Conservation (phyloP, 2,113 vertebrate species). For the Zingel zingel region DNA sequence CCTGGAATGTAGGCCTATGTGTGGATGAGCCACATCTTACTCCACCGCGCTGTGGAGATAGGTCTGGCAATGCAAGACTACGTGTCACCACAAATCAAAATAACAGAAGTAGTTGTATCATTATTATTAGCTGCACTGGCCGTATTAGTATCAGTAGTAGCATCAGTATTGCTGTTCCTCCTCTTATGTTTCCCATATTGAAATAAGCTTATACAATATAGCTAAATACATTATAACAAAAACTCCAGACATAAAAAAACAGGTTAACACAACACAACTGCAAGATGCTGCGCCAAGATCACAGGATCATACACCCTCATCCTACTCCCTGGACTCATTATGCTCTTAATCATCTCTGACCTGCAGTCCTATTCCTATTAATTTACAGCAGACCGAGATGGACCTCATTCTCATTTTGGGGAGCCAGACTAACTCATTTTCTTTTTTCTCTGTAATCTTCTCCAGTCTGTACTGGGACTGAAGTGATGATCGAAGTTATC, state of each 20-base stretch:
- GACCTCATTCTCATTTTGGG: slow-evolving; percentile 29
- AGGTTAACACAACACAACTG: slow-evolving; percentile 4
- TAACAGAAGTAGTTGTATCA: not conserved
- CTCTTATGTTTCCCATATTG: not conserved
- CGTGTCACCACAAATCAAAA: not conserved
- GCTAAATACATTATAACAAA: not conserved
- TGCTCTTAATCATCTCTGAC: slow-evolving; percentile 48
- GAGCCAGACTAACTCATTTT: slow-evolving; percentile 23
- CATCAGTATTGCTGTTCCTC: not conserved
- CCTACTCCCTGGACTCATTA: slow-evolving; percentile 35
- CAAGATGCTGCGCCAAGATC: not conserved
- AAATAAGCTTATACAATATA: not conserved
- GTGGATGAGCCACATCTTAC: too few relatives aligned
- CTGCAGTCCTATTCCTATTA: slow-evolving; percentile 23
- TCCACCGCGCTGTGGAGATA: too few relatives aligned
- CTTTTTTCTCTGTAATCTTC: slow-evolving; percentile 5
- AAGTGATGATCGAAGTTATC: slow-evolving; percentile 48
- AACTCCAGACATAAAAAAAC: slow-evolving; percentile 14
- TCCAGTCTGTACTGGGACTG: slow-evolving; percentile 15
- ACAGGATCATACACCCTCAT: slow-evolving; percentile 5
- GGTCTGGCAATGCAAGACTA: too few relatives aligned
- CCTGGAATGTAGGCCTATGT: too few relatives aligned
- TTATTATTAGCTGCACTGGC: not conserved
- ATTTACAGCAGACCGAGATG: slow-evolving; percentile 39
- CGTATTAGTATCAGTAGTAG: not conserved